Conservation (phyloP, 2,113 vertebrate species). For the Nannospalax galili region DNA sequence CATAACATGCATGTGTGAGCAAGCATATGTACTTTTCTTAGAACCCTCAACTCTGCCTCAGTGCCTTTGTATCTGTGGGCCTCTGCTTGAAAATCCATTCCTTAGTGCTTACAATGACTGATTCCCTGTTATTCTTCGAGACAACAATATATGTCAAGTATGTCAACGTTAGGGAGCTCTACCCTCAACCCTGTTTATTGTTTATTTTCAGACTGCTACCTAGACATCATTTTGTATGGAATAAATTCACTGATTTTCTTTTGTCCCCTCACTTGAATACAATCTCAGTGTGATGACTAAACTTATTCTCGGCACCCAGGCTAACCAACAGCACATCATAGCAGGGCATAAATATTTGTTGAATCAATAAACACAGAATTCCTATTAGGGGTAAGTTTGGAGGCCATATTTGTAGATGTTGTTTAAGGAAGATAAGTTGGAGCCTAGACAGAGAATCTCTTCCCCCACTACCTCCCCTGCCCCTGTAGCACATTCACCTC, state of each 20-base stretch:
- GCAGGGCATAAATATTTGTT: neutral
- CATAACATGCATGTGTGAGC: neutral
- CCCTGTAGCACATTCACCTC: too few relatives aligned
- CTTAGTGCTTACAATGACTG: neutral
- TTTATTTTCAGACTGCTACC: neutral
- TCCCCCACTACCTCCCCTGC: too few relatives aligned
- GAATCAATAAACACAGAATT: neutral
- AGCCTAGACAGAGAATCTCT: neutral
- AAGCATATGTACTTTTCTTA: too few relatives aligned
- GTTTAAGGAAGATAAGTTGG: neutral
- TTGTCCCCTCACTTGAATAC: neutral
- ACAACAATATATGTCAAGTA: neutral
- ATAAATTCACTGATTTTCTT: conserved; percentile 3
- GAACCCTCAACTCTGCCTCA: neutral
- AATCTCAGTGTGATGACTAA: neutral
- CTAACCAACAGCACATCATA: neutral
- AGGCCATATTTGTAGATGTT: neutral
- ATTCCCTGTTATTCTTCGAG: neutral
- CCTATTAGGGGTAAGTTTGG: neutral
- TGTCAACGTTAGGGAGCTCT: neutral
- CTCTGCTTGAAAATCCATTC: neutral
- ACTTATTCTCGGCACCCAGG: neutral
- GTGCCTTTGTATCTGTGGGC: neutral
- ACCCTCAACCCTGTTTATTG: neutral
- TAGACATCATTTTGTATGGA: neutral